Evolutionary conservation across 2,797 vertebrate species (phyloP).

Genomic region (Oceanodroma leucorhoa): DNA sequence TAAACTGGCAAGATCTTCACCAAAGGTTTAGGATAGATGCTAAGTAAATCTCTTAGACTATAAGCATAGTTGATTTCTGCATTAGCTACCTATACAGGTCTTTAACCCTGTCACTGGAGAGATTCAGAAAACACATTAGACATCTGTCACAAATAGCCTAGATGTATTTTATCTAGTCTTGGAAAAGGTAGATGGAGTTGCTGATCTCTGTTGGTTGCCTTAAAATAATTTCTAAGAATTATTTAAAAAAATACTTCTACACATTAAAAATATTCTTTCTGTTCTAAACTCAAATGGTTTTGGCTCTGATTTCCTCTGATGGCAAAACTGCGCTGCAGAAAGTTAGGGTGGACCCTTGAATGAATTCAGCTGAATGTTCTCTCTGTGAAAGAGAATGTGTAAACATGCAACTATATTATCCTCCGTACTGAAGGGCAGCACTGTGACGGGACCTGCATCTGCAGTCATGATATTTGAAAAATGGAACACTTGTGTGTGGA

Average conservation of each 20-base stretch:
- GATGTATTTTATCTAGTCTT: neutral
- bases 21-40: neutral
- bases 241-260: neutral
- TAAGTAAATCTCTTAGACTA: neutral
- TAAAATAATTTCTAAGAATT: neutral
- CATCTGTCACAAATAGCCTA: neutral
- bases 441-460: constrained; percentile 12
- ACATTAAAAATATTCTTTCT: neutral
- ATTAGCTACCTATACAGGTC: neutral
- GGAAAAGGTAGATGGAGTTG: neutral
- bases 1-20: neutral
- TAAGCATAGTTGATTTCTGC: neutral
- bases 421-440: neutral
- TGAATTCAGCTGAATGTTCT: neutral
- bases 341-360: neutral
- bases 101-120: neutral
- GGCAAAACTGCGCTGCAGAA: neutral
- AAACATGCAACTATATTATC: neutral
- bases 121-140: neutral
- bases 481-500: constrained; percentile 10
- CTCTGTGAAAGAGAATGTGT: neutral
- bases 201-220: neutral
- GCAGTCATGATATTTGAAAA: constrained; percentile 9
- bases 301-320: neutral
- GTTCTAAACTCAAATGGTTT: neutral